Evolutionary conservation across 2,797 vertebrate genomes (phyloP).

Genomic region (Ibycter americanus): DNA sequence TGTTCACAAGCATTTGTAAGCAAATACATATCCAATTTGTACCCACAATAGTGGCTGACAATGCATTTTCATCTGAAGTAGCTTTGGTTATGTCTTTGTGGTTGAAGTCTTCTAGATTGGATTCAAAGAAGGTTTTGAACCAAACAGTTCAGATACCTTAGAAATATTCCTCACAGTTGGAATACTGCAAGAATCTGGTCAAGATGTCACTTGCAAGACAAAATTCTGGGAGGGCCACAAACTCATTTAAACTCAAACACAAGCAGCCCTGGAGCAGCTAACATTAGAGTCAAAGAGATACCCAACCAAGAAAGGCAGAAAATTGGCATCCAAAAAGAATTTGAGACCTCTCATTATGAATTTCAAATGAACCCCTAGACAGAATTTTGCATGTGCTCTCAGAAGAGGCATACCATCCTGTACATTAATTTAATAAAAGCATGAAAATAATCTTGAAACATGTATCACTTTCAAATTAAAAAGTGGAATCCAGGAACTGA

Average conservation of each 20-base stretch:
- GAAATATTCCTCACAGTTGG: neutral
- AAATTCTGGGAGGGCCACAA: neutral
- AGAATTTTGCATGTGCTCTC: neutral
- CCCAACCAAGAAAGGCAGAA: constrained; percentile 9
- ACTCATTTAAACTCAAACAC: neutral
- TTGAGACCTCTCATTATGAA: neutral
- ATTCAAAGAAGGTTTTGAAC: neutral
- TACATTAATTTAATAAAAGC: constrained; percentile 10
- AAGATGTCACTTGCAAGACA: neutral
- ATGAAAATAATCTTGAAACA: constrained; percentile 28
- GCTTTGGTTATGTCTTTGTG: neutral
- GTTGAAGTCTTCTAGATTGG: neutral
- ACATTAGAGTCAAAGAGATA: neutral
- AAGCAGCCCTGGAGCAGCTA: neutral
- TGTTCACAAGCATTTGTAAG: neutral
- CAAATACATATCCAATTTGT: neutral
- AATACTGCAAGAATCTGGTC: neutral
- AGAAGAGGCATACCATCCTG: neutral
- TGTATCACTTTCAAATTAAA: constrained; percentile 38
- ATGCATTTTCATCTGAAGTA: neutral
- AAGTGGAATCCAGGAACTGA: constrained; percentile 28
- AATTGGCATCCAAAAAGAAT: neutral
- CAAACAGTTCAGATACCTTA: neutral
- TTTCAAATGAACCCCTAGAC: neutral
- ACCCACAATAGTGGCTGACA: neutral